phyloP scores from a whole-genome alignment of 2,888 invertebrate species.

The Leptinotarsa rubiginosa region DNA sequence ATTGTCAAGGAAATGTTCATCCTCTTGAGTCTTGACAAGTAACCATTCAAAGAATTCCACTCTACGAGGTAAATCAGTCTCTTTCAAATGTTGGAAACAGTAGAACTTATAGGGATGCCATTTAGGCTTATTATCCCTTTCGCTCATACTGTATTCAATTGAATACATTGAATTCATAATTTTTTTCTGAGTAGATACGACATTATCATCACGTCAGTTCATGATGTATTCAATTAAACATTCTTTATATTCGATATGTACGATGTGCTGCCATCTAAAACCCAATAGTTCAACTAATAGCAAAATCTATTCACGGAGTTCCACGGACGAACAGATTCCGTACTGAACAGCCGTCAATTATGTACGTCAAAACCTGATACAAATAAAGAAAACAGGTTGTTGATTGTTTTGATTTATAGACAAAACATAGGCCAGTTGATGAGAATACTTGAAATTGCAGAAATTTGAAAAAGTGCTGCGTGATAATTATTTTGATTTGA shows the following conservation, averaged over 20 bases:
- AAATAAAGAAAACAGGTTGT: constrained; percentile 23
- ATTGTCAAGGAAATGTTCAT: no score
- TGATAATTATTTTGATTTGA: constrained; percentile 15
- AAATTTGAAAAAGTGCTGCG: constrained; percentile 12
- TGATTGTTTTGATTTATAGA: constrained; percentile 16
- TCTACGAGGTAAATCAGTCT: no score
- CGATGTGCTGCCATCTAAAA: constrained; percentile 20
- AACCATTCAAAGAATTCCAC: no score
- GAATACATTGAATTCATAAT: no score
- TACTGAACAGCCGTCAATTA: constrained; percentile 9
- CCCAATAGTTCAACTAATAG: constrained; percentile 20
- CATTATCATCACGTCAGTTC: constrained; percentile 7
- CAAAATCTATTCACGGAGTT: constrained; percentile 18
- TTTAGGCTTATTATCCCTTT: no score
- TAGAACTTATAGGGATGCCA: no score
- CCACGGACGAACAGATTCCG: constrained; percentile 13
- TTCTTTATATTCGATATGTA: constrained; percentile 16
- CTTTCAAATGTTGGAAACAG: no score
- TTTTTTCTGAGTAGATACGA: no score
- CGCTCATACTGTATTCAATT: no score
- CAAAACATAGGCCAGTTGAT: constrained; percentile 18
- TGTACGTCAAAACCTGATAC: constrained; percentile 18
- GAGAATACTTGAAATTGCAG: constrained; percentile 13
- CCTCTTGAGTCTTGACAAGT: no score
- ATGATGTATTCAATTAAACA: constrained; percentile 17